phyloP scores from a whole-genome alignment of 2,113 vertebrate species.

The Silurus glanis region DNA sequence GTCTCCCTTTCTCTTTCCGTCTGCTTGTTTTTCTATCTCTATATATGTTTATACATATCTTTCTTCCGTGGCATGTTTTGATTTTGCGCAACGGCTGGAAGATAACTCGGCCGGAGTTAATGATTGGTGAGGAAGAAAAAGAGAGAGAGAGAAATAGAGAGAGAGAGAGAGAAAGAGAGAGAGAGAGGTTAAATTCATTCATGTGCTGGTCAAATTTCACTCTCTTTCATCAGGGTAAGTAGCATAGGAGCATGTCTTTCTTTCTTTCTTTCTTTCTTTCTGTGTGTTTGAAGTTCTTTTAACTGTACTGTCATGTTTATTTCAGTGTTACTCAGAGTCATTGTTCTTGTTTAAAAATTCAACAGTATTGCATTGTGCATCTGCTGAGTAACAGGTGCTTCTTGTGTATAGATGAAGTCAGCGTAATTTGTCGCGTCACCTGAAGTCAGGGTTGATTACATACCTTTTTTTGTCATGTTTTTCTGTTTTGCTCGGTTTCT shows the following conservation, averaged over 20 bases:
- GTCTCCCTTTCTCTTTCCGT: background rate
- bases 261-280: no score
- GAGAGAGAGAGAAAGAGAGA: background rate
- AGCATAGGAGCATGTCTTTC: background rate
- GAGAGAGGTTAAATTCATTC: background rate
- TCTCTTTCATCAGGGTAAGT: slow-evolving; percentile 16
- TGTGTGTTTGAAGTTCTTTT: background rate
- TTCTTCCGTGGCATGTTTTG: background rate
- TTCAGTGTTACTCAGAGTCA: background rate
- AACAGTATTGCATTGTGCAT: background rate
- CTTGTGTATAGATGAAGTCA: no score
- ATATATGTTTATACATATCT: background rate
- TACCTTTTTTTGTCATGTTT: no score
- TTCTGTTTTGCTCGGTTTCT: no score
- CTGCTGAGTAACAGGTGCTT: background rate
- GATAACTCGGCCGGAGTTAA: slow-evolving; percentile 14
- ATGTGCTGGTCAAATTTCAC: background rate
- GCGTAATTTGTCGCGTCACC: no score
- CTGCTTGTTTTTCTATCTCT: background rate
- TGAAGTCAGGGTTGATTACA: no score
- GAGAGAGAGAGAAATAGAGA: no score
- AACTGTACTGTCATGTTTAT: background rate
- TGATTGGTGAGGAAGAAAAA: background rate
- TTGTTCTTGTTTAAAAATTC: background rate
- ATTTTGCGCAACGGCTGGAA: background rate